Evolutionary conservation across 1,140 invertebrate species (phyloP).

Genomic region (fruit fly (Drosophila melanogaster)): DNA sequence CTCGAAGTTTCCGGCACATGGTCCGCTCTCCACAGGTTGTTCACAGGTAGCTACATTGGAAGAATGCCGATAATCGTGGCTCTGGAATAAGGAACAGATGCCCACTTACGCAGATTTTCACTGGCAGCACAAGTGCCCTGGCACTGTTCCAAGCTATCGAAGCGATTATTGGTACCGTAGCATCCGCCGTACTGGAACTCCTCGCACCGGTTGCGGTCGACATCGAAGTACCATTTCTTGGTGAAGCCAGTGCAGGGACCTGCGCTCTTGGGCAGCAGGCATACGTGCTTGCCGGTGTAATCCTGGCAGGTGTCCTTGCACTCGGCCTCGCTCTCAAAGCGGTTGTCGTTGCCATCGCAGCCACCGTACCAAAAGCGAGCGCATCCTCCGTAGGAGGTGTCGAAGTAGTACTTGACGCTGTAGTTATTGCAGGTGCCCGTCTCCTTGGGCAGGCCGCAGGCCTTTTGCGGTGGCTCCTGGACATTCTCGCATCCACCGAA

Average conservation of each 20-base stretch:
- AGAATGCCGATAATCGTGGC: neutral
- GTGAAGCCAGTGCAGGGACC: conserved; percentile 94
- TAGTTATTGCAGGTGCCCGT: conserved; percentile 92
- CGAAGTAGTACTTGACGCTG: conserved; percentile 95
- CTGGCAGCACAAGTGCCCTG: conserved; percentile 90
- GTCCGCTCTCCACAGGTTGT: conserved; percentile 90
- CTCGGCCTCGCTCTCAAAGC: conserved; percentile 93
- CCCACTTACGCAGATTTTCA: conserved; percentile 88
- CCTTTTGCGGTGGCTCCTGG: conserved; percentile 88
- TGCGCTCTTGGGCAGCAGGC: conserved; percentile 92
- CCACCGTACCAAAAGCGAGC: conserved; percentile 98
- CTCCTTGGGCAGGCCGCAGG: conserved; percentile 90
- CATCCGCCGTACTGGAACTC: conserved; percentile 94
- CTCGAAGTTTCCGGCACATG: conserved; percentile 92
- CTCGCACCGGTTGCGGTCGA: conserved; percentile 89
- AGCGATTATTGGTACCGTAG: conserved; percentile 95
- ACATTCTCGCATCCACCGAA: conserved; percentile 92
- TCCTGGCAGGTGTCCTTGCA: conserved; percentile 95
- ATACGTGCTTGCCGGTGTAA: conserved; percentile 92
- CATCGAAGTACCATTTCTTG: conserved; percentile 94
- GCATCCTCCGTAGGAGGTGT: conserved; percentile 94
- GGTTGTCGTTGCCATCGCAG: conserved; percentile 95
- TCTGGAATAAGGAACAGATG: neutral
- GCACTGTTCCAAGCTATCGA: conserved; percentile 93
- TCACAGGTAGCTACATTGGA: conserved; percentile 90